A percentile compares a stretch with the other conserved stretches of the same genome.
Conservation (phyloP, 2,797 vertebrate genomes). For the Danionella dracula region DNA sequence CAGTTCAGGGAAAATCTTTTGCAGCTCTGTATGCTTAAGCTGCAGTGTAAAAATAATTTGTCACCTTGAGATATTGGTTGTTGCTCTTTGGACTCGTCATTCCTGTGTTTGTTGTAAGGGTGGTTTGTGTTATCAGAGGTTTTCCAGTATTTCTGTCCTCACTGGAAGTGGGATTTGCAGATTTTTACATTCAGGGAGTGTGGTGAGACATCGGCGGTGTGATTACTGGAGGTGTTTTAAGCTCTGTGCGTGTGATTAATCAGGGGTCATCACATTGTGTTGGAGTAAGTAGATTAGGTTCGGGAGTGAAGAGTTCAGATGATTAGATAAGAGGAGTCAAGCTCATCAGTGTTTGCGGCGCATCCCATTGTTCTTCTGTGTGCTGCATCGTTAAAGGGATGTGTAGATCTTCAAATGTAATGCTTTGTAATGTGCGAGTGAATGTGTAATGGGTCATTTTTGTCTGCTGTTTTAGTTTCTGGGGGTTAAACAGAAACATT, state of each 20-base stretch:
- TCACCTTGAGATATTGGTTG: too few species aligned
- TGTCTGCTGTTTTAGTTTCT: slow-evolving; percentile 16
- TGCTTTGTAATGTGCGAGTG: not conserved
- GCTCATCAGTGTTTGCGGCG: slow-evolving; percentile 8
- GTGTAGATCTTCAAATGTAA: not conserved
- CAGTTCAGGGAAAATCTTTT: too few species aligned
- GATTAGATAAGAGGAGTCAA: slow-evolving; percentile 22
- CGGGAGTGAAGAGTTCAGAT: slow-evolving; percentile 4
- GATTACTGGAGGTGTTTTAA: not conserved
- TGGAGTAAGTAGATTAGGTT: slow-evolving; percentile 9
- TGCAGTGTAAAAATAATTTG: too few species aligned
- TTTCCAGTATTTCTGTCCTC: not conserved
- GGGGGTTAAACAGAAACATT: too few species aligned
- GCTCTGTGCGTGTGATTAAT: slow-evolving; percentile 15
- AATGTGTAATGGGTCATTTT: too few species aligned
- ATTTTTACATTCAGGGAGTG: not conserved
- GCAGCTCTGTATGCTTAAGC: too few species aligned
- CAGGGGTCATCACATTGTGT: slow-evolving; percentile 22
- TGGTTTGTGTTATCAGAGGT: slow-evolving; percentile 41
- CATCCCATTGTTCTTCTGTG: not conserved
- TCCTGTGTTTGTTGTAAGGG: slow-evolving; percentile 62
- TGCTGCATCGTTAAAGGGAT: not conserved
- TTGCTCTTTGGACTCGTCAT: slow-evolving; percentile 38
- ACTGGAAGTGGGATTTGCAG: not conserved
- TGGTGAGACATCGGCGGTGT: not conserved